phyloP scores from a whole-genome alignment of 2,888 invertebrate genomes.

The Cotesia congregata region DNA sequence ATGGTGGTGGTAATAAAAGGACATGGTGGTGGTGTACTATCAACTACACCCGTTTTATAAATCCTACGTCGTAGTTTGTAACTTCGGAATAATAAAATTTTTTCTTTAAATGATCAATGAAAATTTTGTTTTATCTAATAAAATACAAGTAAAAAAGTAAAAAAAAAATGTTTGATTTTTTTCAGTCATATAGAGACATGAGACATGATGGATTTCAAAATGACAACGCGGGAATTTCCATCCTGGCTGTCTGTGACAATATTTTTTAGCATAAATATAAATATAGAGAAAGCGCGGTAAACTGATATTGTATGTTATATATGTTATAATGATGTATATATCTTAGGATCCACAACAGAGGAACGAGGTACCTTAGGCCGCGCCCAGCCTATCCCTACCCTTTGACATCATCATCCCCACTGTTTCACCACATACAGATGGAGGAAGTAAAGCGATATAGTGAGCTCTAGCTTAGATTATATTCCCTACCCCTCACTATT shows the following conservation, averaged over 20 bases:
- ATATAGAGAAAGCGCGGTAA: constrained; percentile 61
- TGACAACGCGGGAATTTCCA: too few relatives aligned
- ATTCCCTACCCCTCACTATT: constrained; percentile 1
- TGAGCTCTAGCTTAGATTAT: constrained; percentile 23
- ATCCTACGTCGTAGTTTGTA: neutral
- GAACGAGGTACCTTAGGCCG: constrained; percentile 68
- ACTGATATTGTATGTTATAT: constrained; percentile 59
- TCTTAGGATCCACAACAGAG: constrained; percentile 59
- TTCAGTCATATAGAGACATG: too few relatives aligned
- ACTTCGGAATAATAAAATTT: too few relatives aligned
- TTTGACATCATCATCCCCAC: constrained; percentile 51
- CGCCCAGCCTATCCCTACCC: constrained; percentile 66
- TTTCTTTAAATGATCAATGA: too few relatives aligned
- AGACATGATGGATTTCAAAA: too few relatives aligned
- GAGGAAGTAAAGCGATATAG: neutral
- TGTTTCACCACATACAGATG: constrained; percentile 30
- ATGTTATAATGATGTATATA: constrained; percentile 64
- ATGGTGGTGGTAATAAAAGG: constrained; percentile 22
- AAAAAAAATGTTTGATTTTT: too few relatives aligned
- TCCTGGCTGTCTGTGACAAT: constrained; percentile 44
- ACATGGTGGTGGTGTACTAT: neutral
- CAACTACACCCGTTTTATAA: neutral
- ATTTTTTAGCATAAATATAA: constrained; percentile 57
- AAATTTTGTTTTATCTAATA: too few relatives aligned
- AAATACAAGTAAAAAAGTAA: too few relatives aligned